Conservation (phyloP, 2,888 invertebrate genomes). For the Tiphia femorata region DNA sequence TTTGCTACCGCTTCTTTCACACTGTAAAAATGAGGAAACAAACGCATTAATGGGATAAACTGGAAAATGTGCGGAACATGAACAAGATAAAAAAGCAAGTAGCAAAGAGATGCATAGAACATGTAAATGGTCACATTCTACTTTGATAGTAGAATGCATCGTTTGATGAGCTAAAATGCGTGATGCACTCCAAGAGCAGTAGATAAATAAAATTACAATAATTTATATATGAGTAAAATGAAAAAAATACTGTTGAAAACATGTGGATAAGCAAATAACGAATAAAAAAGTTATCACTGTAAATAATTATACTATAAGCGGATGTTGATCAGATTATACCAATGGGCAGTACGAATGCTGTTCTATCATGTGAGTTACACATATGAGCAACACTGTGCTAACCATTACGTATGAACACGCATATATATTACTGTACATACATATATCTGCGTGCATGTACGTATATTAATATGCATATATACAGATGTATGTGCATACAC, state of each 20-base stretch:
- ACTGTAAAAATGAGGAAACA: constrained; percentile 26
- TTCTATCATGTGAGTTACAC: not conserved
- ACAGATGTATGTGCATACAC: constrained; percentile 40
- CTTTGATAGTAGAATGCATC: constrained; percentile 27
- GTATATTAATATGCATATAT: constrained; percentile 52
- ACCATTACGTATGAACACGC: constrained; percentile 35
- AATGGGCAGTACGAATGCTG: constrained; percentile 3
- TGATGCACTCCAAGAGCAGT: constrained; percentile 16
- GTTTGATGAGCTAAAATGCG: constrained; percentile 28
- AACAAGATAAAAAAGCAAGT: constrained; percentile 15
- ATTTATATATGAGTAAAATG: constrained; percentile 46
- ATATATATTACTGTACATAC: constrained; percentile 50
- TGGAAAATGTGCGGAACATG: constrained; percentile 9
- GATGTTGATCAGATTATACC: constrained; percentile 20
- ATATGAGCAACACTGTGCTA: constrained; percentile 20
- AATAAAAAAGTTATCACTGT: constrained; percentile 45
- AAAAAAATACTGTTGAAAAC: constrained; percentile 40
- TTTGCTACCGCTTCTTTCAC: constrained; percentile 30
- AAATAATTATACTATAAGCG: constrained; percentile 43
- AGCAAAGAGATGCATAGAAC: no score
- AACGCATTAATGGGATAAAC: constrained; percentile 1
- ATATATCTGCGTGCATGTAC: constrained; percentile 46
- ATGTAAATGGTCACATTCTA: constrained; percentile 35
- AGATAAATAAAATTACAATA: constrained; percentile 43
- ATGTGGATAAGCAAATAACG: constrained; percentile 51